Conservation (phyloP, 2,113 vertebrate species). For the Xyliphius kryptos region DNA sequence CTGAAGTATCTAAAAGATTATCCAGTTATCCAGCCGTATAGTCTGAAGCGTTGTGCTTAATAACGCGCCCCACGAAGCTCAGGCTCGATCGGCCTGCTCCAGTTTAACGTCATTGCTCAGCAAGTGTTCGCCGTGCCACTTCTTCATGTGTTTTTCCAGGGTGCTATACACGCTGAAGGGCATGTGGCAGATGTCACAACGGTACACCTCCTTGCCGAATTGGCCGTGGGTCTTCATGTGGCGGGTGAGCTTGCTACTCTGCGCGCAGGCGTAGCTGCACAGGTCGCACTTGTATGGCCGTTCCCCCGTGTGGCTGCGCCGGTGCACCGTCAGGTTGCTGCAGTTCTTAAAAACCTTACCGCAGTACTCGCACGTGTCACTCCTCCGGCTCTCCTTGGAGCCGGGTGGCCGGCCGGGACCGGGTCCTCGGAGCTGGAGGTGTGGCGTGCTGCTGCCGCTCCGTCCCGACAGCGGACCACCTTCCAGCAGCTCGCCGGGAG, state of each 20-base stretch:
- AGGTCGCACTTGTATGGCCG: slow-evolving; percentile 99
- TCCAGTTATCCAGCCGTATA: slow-evolving; percentile 61
- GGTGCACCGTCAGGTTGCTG: slow-evolving; percentile 98
- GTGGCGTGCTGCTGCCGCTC: slow-evolving; percentile 94
- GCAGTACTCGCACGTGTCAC: slow-evolving; percentile 97
- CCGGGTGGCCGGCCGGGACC: slow-evolving; percentile 91
- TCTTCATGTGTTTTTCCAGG: slow-evolving; percentile 99
- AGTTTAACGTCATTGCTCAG: slow-evolving; percentile 98
- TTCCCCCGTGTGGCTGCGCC: slow-evolving; percentile 97
- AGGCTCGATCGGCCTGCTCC: slow-evolving; percentile 95
- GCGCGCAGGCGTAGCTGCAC: slow-evolving; percentile 99
- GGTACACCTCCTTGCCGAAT: slow-evolving; percentile 98
- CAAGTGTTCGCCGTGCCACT: slow-evolving; percentile 99
- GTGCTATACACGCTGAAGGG: slow-evolving; percentile 99
- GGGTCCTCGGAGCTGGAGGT: slow-evolving; percentile 77
- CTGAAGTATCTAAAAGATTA: slow-evolving; percentile 54
- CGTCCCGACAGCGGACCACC: slow-evolving; percentile 85
- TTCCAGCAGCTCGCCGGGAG: slow-evolving; percentile 90
- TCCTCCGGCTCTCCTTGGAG: slow-evolving; percentile 92
- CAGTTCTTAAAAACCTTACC: slow-evolving; percentile 99
- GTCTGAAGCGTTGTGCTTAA: slow-evolving; percentile 42
- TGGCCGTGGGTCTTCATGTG: slow-evolving; percentile 99
- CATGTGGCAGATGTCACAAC: slow-evolving; percentile 99
- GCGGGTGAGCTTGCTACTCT: slow-evolving; percentile 99
- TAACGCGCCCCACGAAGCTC: slow-evolving; percentile 37